A percentile compares a stretch with the other conserved stretches of the same genome.
Conservation (phyloP, 2,113 vertebrate species). For the Ameiurus melas region DNA sequence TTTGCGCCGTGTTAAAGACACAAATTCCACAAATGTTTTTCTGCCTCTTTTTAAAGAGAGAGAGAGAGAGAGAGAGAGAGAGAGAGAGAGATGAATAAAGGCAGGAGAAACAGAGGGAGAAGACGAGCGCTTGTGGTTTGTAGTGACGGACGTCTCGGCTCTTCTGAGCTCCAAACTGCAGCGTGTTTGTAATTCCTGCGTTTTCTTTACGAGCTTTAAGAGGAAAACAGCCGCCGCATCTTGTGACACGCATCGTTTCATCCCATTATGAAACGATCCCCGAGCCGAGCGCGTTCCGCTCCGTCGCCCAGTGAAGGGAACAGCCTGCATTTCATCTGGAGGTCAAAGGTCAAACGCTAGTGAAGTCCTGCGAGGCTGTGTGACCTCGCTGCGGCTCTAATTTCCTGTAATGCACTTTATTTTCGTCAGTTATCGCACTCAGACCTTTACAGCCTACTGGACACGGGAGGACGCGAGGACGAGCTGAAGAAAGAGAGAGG, state of each 20-base stretch:
- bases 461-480: not conserved
- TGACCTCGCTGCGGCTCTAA: not conserved
- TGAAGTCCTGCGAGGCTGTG: slow-evolving; percentile 2
- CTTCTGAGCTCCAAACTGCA: not conserved
- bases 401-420: slow-evolving; percentile 5
- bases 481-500: not conserved
- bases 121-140: not conserved
- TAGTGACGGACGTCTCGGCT: not conserved
- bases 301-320: not conserved
- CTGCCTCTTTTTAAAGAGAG: not conserved
- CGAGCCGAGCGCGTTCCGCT: not conserved
- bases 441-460: not conserved
- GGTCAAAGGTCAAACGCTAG: not conserved
- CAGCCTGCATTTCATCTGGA: slow-evolving; percentile 18
- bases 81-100: not conserved
- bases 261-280: slow-evolving; percentile 43
- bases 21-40: not conserved
- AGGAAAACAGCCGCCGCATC: slow-evolving; percentile 28
- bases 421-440: slow-evolving; percentile 15
- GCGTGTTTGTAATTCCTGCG: not conserved
- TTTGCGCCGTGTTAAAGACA: not conserved
- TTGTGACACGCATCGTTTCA: slow-evolving; percentile 51
- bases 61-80: not conserved
- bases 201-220: not conserved
- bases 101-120: not conserved